Percentiles rank a stretch among this genome's conserved stretches.
Evolutionary conservation across 2,113 vertebrate species (phyloP).

Genomic region (Furnarius figulus): DNA sequence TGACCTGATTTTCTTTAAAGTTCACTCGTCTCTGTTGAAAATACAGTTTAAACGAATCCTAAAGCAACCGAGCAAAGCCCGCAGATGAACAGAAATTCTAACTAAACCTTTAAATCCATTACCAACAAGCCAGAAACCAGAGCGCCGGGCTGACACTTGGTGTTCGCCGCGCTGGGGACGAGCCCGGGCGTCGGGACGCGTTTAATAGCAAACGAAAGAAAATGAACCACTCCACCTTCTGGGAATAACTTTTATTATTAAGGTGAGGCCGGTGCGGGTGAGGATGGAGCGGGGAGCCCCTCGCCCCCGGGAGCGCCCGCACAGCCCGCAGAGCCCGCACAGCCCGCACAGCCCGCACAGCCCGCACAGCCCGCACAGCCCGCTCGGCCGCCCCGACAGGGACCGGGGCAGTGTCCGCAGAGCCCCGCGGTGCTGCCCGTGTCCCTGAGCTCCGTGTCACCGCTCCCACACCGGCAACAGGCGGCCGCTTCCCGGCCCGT

Average conservation of each 20-base stretch:
- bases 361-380: background rate
- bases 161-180: background rate
- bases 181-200: fast-evolving
- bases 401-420: background rate
- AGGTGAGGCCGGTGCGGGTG: background rate
- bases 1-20: conserved; percentile 69
- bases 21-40: conserved; percentile 29
- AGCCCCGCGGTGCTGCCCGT: background rate
- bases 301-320: background rate
- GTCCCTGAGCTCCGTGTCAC: fast-evolving
- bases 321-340: no score
- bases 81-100: background rate
- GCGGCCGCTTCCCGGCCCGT: background rate
- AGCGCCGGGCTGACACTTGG: background rate
- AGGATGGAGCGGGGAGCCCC: background rate
- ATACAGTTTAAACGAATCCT: background rate
- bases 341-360: background rate
- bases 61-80: background rate
- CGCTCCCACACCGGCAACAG: background rate
- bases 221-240: background rate
- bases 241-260: conserved; percentile 29
- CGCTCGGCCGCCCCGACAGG: background rate
- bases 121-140: background rate
- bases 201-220: background rate
- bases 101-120: background rate